A percentile compares a stretch with the other conserved stretches of the same genome.
phyloP scores from a whole-genome alignment of 2,113 vertebrate species.

The Corythoichthys haematopterus region DNA sequence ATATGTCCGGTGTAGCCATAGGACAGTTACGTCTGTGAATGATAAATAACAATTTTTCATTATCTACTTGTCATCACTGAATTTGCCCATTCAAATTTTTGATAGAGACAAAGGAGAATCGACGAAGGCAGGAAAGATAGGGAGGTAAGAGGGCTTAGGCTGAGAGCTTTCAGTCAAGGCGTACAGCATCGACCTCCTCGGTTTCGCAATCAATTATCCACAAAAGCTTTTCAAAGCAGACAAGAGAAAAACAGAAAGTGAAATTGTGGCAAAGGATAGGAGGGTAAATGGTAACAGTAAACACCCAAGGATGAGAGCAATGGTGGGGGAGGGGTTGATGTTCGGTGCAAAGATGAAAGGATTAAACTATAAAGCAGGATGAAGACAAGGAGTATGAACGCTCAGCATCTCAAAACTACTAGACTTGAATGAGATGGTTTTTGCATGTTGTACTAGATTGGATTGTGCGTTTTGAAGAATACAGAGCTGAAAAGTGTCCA shows the following conservation, averaged over 20 bases:
- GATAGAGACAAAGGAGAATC: conserved; percentile 46
- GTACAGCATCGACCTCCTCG: conserved; percentile 67
- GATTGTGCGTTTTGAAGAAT: not conserved
- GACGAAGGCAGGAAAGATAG: conserved; percentile 21
- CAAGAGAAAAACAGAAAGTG: conserved; percentile 52
- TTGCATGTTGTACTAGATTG: not conserved
- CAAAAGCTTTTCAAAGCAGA: conserved; percentile 71
- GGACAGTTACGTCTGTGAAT: too few relatives aligned
- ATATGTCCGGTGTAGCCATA: too few relatives aligned
- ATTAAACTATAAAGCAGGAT: conserved; percentile 30
- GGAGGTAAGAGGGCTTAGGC: conserved; percentile 38
- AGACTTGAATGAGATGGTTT: not conserved
- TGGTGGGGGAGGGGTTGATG: conserved; percentile 9
- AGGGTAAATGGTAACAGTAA: conserved; percentile 28
- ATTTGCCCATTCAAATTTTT: conserved; percentile 30
- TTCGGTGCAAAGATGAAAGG: conserved; percentile 38
- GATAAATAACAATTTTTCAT: conserved; percentile 1
- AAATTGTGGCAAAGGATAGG: conserved; percentile 30
- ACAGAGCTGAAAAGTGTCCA: not conserved
- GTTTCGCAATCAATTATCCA: conserved; percentile 71
- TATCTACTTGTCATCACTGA: conserved; percentile 12
- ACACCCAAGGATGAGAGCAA: conserved; percentile 29
- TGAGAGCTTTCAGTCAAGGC: conserved; percentile 59
- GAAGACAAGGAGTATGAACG: conserved; percentile 30
- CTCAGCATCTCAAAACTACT: not conserved